phyloP scores from a whole-genome alignment of 2,888 invertebrate species.

The Cryptus armator region DNA sequence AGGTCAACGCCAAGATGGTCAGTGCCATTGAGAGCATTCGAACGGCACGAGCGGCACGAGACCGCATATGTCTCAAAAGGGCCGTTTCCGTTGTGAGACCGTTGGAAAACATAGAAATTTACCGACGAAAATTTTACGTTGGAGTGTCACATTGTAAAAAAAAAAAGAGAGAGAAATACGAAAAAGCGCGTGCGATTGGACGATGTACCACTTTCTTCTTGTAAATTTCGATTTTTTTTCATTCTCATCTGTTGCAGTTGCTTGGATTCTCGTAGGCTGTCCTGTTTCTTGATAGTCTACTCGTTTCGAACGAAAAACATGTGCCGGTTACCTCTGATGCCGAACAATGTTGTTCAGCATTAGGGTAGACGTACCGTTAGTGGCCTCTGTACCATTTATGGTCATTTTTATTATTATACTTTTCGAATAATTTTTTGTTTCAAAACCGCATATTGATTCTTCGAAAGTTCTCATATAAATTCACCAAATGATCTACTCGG shows the following conservation, averaged over 20 bases:
- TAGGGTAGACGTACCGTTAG: too few relatives aligned
- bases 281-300: not conserved
- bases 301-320: not conserved
- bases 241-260: not conserved
- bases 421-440: too few relatives aligned
- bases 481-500: too few relatives aligned
- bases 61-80: conserved; percentile 25
- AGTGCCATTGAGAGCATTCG: not conserved
- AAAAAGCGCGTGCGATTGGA: not conserved
- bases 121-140: conserved; percentile 6
- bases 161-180: not conserved
- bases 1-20: conserved; percentile 30
- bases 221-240: not conserved
- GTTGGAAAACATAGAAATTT: not conserved
- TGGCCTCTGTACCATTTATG: too few relatives aligned
- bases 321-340: not conserved
- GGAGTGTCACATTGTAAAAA: not conserved
- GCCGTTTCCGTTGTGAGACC: conserved; percentile 31
- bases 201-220: conserved; percentile 7
- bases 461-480: too few relatives aligned
- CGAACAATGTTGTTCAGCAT: not conserved
- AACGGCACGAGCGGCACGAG: conserved; percentile 20
- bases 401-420: too few relatives aligned
- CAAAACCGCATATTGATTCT: too few relatives aligned
- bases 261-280: not conserved